phyloP scores from a whole-genome alignment of 1,140 invertebrate genomes.

The Drosophila tsacasi region DNA sequence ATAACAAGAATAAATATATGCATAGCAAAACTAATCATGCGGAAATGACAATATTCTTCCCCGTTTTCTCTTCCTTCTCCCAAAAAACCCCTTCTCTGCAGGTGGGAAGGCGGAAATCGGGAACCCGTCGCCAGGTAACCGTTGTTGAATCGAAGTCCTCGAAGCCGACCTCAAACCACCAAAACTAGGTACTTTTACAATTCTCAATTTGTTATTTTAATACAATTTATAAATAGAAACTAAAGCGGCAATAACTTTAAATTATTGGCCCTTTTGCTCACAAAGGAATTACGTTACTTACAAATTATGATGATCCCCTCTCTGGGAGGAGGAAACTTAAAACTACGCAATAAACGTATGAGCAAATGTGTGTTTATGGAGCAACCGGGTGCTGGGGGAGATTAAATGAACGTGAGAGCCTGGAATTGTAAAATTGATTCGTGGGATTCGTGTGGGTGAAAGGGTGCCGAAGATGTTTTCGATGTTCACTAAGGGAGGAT shows the following conservation, averaged over 20 bases:
- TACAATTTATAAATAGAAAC: slow-evolving; percentile 69
- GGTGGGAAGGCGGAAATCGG: slow-evolving; percentile 29
- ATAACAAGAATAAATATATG: slow-evolving; percentile 65
- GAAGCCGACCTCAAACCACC: slow-evolving; percentile 2
- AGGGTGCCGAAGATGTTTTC: slow-evolving; percentile 45
- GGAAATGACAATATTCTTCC: slow-evolving; percentile 26
- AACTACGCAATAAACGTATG: slow-evolving; percentile 71
- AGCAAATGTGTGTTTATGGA: slow-evolving; percentile 65
- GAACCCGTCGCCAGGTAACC: slow-evolving; percentile 48
- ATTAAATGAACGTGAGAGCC: slow-evolving; percentile 49
- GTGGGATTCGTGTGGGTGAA: slow-evolving; percentile 10
- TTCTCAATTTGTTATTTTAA: slow-evolving; percentile 50
- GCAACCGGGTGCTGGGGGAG: slow-evolving; percentile 39
- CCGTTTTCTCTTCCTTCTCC: background rate
- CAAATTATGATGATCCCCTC: slow-evolving; percentile 46
- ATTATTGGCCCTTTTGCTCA: slow-evolving; percentile 51
- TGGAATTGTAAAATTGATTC: slow-evolving; percentile 53
- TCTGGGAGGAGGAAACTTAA: slow-evolving; percentile 52
- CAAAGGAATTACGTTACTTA: slow-evolving; percentile 58
- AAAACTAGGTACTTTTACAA: slow-evolving; percentile 49
- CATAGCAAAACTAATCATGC: slow-evolving; percentile 63
- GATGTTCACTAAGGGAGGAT: slow-evolving; percentile 55
- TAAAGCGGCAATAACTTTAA: slow-evolving; percentile 55
- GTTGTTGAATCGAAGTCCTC: slow-evolving; percentile 76
- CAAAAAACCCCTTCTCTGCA: background rate